Evolutionary conservation across 2,797 vertebrate species (phyloP).

Genomic region (Chaenodraco wilsoni): DNA sequence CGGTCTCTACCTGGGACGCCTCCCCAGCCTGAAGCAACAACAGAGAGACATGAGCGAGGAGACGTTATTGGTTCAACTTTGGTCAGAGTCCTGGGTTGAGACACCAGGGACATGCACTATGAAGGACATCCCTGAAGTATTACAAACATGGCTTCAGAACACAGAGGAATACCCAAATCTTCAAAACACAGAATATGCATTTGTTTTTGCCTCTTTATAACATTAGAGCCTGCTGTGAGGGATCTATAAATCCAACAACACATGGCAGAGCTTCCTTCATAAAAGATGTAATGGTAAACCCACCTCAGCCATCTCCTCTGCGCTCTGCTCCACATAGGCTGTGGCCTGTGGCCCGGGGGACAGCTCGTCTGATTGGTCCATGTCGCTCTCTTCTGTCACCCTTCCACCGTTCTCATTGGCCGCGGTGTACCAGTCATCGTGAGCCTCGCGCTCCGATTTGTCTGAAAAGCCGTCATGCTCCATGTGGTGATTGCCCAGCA

Average conservation of each 20-base stretch:
- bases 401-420: constrained; percentile 87
- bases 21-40: constrained; percentile 84
- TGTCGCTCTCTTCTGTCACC: constrained; percentile 90
- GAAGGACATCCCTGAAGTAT: background rate
- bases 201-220: background rate
- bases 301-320: constrained; percentile 96
- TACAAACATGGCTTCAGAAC: background rate
- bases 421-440: constrained; percentile 90
- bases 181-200: constrained; percentile 1
- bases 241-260: background rate
- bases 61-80: background rate
- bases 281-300: constrained; percentile 6
- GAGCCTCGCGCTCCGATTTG: constrained; percentile 91
- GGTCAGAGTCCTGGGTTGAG: background rate
- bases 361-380: constrained; percentile 90
- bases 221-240: background rate
- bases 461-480: constrained; percentile 93
- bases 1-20: constrained; percentile 91
- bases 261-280: background rate
- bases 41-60: background rate
- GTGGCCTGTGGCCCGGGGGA: constrained; percentile 85
- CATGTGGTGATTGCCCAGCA: constrained; percentile 87
- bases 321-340: constrained; percentile 90
- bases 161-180: background rate
- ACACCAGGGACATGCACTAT: background rate